Evolutionary conservation across 2,797 vertebrate genomes (phyloP).

Genomic region (Pogoniulus pusillus): DNA sequence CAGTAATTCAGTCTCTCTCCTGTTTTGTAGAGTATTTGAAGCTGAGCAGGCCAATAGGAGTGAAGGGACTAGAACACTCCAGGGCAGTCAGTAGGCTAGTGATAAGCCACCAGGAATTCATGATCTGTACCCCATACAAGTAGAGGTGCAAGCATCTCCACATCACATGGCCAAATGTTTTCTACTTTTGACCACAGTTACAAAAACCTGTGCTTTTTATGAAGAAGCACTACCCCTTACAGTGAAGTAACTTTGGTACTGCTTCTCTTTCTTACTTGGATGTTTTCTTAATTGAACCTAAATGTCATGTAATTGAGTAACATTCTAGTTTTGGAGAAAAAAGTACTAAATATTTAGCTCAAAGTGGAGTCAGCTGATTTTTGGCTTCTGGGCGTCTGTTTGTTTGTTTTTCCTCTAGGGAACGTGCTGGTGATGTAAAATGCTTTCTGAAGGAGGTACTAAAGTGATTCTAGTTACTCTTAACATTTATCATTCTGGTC

Average conservation of each 20-base stretch:
- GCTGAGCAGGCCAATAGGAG: not conserved
- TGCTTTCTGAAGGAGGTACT: not conserved
- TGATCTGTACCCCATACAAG: not conserved
- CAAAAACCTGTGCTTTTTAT: not conserved
- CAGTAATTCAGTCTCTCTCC: not conserved
- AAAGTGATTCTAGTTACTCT: not conserved
- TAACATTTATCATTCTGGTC: not conserved
- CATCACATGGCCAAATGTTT: not conserved
- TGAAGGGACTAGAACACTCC: not conserved
- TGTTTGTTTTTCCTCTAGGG: not conserved
- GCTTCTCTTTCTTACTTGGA: not conserved
- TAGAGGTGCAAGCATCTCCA: accelerated
- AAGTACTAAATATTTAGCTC: not conserved
- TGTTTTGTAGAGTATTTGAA: not conserved
- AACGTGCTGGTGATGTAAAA: not conserved
- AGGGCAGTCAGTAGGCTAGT: not conserved
- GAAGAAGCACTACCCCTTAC: not conserved
- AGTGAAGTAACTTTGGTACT: not conserved
- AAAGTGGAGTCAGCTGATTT: not conserved
- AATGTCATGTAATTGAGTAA: not conserved
- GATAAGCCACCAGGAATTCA: not conserved
- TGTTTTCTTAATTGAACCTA: not conserved
- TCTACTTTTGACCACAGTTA: not conserved
- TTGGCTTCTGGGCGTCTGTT: not conserved
- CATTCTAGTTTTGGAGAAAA: not conserved